A percentile compares a stretch with the other conserved stretches of the same genome.
phyloP scores from a whole-genome alignment of 2,797 vertebrate genomes.

The Peromyscus melanophrys region DNA sequence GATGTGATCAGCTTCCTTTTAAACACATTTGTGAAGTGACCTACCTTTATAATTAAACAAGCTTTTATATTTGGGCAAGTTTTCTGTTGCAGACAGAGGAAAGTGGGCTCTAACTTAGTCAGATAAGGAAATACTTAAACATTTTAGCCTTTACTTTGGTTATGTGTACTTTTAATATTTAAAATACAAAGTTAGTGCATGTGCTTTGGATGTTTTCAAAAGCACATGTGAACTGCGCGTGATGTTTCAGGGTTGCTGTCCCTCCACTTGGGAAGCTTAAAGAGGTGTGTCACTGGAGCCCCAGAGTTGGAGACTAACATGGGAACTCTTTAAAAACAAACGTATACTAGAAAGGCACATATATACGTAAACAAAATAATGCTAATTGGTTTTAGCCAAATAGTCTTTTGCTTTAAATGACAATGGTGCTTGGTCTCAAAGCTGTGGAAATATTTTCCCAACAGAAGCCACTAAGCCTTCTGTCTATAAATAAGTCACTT shows the following conservation, averaged over 20 bases:
- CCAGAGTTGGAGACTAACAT: not conserved
- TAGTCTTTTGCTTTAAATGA: slow-evolving; percentile 15
- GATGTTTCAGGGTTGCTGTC: not conserved
- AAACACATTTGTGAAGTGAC: slow-evolving; percentile 5
- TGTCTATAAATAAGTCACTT: slow-evolving; percentile 37
- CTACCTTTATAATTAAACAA: not conserved
- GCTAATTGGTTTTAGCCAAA: not conserved
- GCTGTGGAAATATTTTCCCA: slow-evolving; percentile 30
- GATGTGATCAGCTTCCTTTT: slow-evolving; percentile 20
- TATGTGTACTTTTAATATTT: slow-evolving; percentile 23
- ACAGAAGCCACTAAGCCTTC: not conserved
- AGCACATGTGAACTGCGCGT: not conserved
- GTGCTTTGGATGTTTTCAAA: not conserved
- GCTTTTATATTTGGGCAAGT: not conserved
- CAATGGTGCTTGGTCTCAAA: slow-evolving; percentile 22
- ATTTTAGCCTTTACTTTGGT: slow-evolving; percentile 21
- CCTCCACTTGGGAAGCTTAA: not conserved
- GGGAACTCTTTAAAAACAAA: not conserved
- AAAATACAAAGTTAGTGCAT: slow-evolving; percentile 27
- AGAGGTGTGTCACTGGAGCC: not conserved
- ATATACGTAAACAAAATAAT: slow-evolving; percentile 6
- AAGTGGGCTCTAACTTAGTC: not conserved
- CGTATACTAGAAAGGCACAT: not conserved
- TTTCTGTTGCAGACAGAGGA: not conserved
- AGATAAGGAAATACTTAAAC: slow-evolving; percentile 12